phyloP scores from a whole-genome alignment of 2,888 invertebrate genomes.

The Cepaea hortensis region DNA sequence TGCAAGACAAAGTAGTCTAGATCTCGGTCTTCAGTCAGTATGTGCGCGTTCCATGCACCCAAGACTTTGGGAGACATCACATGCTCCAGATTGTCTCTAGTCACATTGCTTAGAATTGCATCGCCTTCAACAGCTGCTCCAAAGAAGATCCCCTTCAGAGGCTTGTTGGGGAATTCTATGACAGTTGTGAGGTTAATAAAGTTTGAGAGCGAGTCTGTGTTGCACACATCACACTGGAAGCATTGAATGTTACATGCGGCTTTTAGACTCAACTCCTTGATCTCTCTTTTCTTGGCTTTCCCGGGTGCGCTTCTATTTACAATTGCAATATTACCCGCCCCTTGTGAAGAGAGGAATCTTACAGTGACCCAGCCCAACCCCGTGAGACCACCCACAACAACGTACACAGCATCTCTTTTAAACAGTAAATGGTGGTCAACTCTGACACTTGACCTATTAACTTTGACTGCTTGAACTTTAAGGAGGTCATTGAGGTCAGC shows the following conservation, averaged over 20 bases:
- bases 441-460: constrained; percentile 22
- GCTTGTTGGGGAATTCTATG: constrained; percentile 46
- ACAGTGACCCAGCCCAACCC: constrained; percentile 66
- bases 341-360: constrained; percentile 53
- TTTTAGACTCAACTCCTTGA: constrained; percentile 44
- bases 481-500: constrained; percentile 43
- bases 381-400: constrained; percentile 64
- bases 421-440: constrained; percentile 48
- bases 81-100: constrained; percentile 51
- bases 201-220: constrained; percentile 51
- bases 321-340: constrained; percentile 55
- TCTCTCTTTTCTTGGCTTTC: constrained; percentile 42
- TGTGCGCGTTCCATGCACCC: constrained; percentile 65
- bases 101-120: constrained; percentile 51
- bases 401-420: constrained; percentile 55
- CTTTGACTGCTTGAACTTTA: background rate
- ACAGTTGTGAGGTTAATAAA: constrained; percentile 37
- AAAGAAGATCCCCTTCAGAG: constrained; percentile 62
- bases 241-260: constrained; percentile 50
- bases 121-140: constrained; percentile 61
- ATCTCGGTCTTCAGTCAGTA: constrained; percentile 50
- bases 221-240: constrained; percentile 57
- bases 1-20: constrained; percentile 65
- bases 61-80: constrained; percentile 60
- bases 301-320: constrained; percentile 56